phyloP scores from a whole-genome alignment of 1,140 invertebrate genomes.

The Dreissena rostriformis region DNA sequence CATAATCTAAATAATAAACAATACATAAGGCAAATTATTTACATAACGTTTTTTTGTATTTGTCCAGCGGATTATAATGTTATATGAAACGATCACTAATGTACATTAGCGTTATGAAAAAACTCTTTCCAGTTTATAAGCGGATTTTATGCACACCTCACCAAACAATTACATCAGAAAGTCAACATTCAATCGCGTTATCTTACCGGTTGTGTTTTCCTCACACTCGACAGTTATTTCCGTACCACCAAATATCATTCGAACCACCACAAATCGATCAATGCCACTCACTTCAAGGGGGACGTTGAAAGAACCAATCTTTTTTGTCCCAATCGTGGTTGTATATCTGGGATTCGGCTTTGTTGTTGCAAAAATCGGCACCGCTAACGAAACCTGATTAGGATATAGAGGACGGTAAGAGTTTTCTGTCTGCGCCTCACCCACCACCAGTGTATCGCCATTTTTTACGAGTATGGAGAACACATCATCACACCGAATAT shows the following conservation, averaged over 20 bases:
- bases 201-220: constrained; percentile 27
- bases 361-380: constrained; percentile 5
- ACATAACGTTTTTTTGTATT: too few relatives aligned
- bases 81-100: too few relatives aligned
- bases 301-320: constrained; percentile 14
- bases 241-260: constrained; percentile 25
- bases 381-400: neutral
- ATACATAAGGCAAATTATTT: too few relatives aligned
- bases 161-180: neutral
- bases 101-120: too few relatives aligned
- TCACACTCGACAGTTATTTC: constrained; percentile 24
- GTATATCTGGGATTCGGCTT: constrained; percentile 26
- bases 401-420: neutral
- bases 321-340: neutral
- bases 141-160: too few relatives aligned
- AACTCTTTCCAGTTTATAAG: too few relatives aligned
- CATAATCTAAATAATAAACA: too few relatives aligned
- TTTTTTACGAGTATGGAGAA: constrained; percentile 32
- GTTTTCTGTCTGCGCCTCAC: constrained; percentile 7
- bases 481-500: constrained; percentile 8
- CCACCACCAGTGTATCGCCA: neutral
- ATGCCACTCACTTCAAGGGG: constrained; percentile 8
- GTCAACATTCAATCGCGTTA: neutral
- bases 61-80: too few relatives aligned
- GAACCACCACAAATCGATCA: constrained; percentile 27